Percentiles rank a stretch among this genome's conserved stretches.
Evolutionary conservation across 2,888 invertebrate species (phyloP).

Genomic region (Celastrina argiolus): DNA sequence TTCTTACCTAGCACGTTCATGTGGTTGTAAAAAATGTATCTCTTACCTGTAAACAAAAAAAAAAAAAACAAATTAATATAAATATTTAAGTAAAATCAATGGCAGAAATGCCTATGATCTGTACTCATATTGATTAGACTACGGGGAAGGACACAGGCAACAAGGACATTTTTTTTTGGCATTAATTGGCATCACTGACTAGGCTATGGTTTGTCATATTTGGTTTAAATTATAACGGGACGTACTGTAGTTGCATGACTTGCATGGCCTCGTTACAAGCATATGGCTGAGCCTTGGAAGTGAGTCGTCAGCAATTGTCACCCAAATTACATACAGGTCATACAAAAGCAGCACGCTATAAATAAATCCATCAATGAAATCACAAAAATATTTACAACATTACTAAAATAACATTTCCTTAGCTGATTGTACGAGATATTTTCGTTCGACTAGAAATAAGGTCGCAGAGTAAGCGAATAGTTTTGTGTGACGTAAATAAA

Average conservation of each 20-base stretch:
- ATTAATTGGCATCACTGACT: too few species aligned
- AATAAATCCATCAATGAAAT: background rate
- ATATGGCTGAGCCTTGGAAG: background rate
- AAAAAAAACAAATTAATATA: constrained; percentile 21
- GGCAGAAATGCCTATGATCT: too few species aligned
- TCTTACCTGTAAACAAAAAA: constrained; percentile 39
- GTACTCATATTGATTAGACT: too few species aligned
- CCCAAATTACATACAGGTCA: background rate
- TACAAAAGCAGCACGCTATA: background rate
- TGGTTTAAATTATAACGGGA: too few species aligned
- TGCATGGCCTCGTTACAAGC: background rate
- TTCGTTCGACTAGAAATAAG: background rate
- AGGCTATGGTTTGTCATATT: too few species aligned
- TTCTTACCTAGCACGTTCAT: background rate
- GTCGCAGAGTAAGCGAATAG: background rate
- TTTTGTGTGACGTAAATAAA: background rate
- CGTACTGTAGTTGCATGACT: background rate
- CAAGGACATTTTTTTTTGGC: too few species aligned
- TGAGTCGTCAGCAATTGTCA: background rate
- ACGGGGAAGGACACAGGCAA: too few species aligned
- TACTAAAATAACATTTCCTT: background rate
- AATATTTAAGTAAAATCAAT: background rate
- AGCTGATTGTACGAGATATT: background rate
- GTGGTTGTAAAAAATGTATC: background rate
- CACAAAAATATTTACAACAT: background rate